Base-by-base conservation (phyloP, 2,113 vertebrate species). In the Trachemys scripta region DNA sequence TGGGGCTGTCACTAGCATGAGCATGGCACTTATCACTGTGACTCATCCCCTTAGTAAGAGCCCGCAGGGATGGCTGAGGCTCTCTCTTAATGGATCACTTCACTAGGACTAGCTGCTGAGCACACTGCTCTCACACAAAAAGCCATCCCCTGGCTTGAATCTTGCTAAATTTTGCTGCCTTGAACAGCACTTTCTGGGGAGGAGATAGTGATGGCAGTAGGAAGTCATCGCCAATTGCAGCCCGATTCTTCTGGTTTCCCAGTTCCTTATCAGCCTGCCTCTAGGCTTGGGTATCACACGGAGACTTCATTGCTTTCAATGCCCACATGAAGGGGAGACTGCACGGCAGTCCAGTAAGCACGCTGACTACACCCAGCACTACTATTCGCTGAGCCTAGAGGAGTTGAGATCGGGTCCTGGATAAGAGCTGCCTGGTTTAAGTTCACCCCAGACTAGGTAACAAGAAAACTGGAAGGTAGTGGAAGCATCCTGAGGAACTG, bases 311-410 rank as follows among this genome's bases (percentile, higher is more conserved):
- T 22, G 45, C 62, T 49, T 0, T 0, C 35, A 65, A 25, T 35
- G 20, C 78, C 82, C 5, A 24, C 5, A 25, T 25, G 35, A 47
- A 42, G 76, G 17, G 10, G 19, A 38, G 10, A 51, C 2, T 22
- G 29, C 8, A 16, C 0, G 0, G 17, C 27, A 69, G 11, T 10
- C 22, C 24, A 2, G 62, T 35, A 0, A 0, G 1, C n/a, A 17
- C 8, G 10, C 2, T 72, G 51, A 45, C 0, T 38, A 47, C 1
- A 4, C 38, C n/a, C 24, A 42, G 38, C 38, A 75, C n/a, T 42
- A n/a, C 69, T 75, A 75, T 75, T 75, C 5, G 5, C 69, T 75
- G 72, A 76, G 35, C 38, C 22, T 24, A 38, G 22, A 42, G 10
- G 10, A 42, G 20, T 20, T 38, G 19, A 76, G 22, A 76, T 25